Evolutionary conservation across 2,113 vertebrate species (phyloP), one percentile per base, ranked within the genome.

Genomic region (Pseudorectes ferrugineus): DNA sequence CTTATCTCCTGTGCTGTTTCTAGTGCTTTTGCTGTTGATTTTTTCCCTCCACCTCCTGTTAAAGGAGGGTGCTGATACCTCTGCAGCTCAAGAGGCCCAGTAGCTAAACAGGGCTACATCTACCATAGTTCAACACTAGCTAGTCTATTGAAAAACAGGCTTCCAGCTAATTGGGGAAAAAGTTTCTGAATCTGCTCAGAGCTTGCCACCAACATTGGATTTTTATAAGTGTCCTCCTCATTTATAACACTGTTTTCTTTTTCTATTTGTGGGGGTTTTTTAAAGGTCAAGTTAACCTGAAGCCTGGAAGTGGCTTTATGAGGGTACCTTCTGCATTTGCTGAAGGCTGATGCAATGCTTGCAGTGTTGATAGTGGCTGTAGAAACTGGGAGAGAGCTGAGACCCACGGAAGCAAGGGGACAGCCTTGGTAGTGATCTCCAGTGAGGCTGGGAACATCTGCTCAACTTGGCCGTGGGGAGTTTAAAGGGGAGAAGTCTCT

Each of bases 141-240:
- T 61, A n/a, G 38, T 7, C 23, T 26, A 2, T 24, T 71, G 29
- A 46, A 45, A 71, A 63, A 29, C 7, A 55, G 26, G 12, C 19
- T 88, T 58, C 21, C 23, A 28, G 10, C 4, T 75, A 51, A 48
- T 5, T 10, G 26, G 20, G 7, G 6, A 1, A 49, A 46, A 79
- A 38, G 11, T 49, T 73, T 66, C 29, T 54, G 18, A 51, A 42
- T 71, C 26, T 90, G 33, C n/a, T 67, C 31, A 67, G 31, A 40
- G n/a, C 29, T 81, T 12, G 0, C 23, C 40, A 45, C 29, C 31
- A 68, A 2, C 10, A 7, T 0, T 28, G 19, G 24, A 12, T 79
- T 40, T 74, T 58, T 35, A 0, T 58, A 36, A 72, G 42, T 55
- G 18, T 67, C 14, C 4, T 74, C 5, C 25, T 78, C 12, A 5